Base-by-base conservation (phyloP, 2,888 invertebrate species). In the Hydroisotoma schaefferi region DNA sequence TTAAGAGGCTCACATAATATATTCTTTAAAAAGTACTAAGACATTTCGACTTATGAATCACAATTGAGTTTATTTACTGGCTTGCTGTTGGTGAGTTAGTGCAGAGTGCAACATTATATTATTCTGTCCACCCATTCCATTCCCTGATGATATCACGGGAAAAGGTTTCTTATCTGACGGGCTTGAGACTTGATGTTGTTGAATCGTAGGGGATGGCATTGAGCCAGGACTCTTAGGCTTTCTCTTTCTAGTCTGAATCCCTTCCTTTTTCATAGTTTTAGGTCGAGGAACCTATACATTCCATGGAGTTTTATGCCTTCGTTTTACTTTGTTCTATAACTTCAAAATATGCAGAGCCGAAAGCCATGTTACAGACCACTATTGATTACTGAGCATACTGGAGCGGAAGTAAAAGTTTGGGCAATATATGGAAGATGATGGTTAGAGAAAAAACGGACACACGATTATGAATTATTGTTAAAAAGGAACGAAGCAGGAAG, bases 221-320 rank as follows among this genome's bases (percentile, higher is more conserved):
- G 49, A 49, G 5, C n/a, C 20, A 4, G 49, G 49, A 28, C 49
- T 29, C 18, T 27, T 49, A 46, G 90, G 90, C 76, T 98, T 95
- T 65, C 97, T 84, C 78, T 98, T 98, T 68, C 97, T 83, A 55
- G 94, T 95, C 80, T 98, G 97, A 75, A 98, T 98, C 48, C 94
- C 94, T 72, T 98, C 98, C 79, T 98, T 98, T 80, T 95, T 97
- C 97, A 98, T 98, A 73, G 94, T 92, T 73, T 92, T 81, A 55
- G 98, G 98, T 70, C 98, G 87, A 78, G 90, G 88, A 63, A 94
- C 89, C 93, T 94, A 82, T 68, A 76, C 76, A 60, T 15, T 40
- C n/a, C 40, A 40, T 15, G n/a, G n/a, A n/a, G n/a, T n/a, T n/a
- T n/a, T n/a, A n/a, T n/a, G n/a, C n/a, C n/a, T n/a, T n/a, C n/a